Base-by-base conservation (phyloP, 2,888 invertebrate species). In the Odontomyia ornata region DNA sequence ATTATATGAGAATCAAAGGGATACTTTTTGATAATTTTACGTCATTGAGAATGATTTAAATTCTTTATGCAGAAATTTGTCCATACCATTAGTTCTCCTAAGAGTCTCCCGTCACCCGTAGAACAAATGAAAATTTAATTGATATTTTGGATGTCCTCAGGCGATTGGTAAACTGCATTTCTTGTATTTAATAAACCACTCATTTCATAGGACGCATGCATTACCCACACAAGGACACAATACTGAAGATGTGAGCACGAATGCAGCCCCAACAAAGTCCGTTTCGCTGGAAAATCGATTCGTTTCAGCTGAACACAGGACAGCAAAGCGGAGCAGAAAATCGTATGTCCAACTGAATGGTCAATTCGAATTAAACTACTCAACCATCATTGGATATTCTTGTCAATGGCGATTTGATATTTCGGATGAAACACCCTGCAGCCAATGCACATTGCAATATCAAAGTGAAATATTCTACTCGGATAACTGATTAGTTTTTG, bases 401-500 rank as follows among this genome's bases (percentile, higher is more conserved):
- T 18, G 18, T 52, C 52, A 52, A 52, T 52, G 52, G 13, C 18
- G 52, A 18, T 52, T 52, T 52, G 52, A 52, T n/a, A 52, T 52
- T 36, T 36, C 36, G 36, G 36, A 36, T 36, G 36, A 36, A 36
- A 36, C 65, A 27, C 21, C 18, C 65, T n/a, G 9, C 43, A 30
- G n/a, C 36, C 18, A 18, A n/a, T 13, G 18, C 18, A n/a, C 27
- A 5, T 30, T 18, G 18, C 47, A 69, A 69, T 69, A 69, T 69
- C 69, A 69, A 69, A 46, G 15, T 46, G 46, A 47, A 47, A 73
- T 73, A 60, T 73, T 60, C 18, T 27, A 30, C 15, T 60, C 60
- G 43, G 57, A 73, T 60, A 36, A 36, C 36, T 73, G 60, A 73
- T 73, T 73, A 73, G 43, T 36, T 60, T 73, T 57, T 36, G 30